Evolutionary conservation across 2,888 invertebrate genomes (phyloP).

Genomic region (Pseudolycoriella hygida): DNA sequence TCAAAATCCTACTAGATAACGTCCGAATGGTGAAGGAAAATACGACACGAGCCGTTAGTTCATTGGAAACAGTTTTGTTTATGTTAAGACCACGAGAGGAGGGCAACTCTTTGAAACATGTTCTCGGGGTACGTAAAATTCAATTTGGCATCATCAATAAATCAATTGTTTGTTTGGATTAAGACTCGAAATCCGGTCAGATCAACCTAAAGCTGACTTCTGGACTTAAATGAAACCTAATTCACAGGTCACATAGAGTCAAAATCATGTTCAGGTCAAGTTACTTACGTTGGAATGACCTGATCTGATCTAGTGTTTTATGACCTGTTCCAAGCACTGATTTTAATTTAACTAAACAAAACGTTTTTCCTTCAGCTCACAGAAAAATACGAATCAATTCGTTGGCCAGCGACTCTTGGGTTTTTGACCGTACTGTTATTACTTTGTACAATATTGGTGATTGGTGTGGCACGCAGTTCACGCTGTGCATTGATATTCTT

Average conservation of each 20-base stretch:
- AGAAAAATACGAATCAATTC: slow-evolving; percentile 27
- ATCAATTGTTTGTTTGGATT: too few species aligned
- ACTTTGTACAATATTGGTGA: slow-evolving; percentile 27
- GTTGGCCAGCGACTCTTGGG: slow-evolving; percentile 29
- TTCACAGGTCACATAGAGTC: too few species aligned
- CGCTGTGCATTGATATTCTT: slow-evolving; percentile 79
- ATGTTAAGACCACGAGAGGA: slow-evolving; percentile 22
- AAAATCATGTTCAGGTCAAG: too few species aligned
- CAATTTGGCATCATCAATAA: too few species aligned
- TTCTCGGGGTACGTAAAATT: slow-evolving; percentile 22
- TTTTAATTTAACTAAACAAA: too few species aligned
- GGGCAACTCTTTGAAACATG: slow-evolving; percentile 25
- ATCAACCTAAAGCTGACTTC: too few species aligned
- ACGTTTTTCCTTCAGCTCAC: slow-evolving; percentile 24
- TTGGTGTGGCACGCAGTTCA: slow-evolving; percentile 36
- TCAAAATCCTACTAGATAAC: slow-evolving; percentile 49
- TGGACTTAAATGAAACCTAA: too few species aligned
- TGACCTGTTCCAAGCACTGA: too few species aligned
- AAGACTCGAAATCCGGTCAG: too few species aligned
- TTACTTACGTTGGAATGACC: too few species aligned
- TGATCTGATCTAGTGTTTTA: too few species aligned
- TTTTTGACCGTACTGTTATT: slow-evolving; percentile 25
- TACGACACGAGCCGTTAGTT: slow-evolving; percentile 47
- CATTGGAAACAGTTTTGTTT: slow-evolving; percentile 28
- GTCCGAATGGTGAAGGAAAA: slow-evolving; percentile 52